These are phyloP conservation scores for Ianthella basta DNA, from an alignment of 37 sponge, comb jelly and placozoan genomes.

Conservation along the genomic window DNA sequence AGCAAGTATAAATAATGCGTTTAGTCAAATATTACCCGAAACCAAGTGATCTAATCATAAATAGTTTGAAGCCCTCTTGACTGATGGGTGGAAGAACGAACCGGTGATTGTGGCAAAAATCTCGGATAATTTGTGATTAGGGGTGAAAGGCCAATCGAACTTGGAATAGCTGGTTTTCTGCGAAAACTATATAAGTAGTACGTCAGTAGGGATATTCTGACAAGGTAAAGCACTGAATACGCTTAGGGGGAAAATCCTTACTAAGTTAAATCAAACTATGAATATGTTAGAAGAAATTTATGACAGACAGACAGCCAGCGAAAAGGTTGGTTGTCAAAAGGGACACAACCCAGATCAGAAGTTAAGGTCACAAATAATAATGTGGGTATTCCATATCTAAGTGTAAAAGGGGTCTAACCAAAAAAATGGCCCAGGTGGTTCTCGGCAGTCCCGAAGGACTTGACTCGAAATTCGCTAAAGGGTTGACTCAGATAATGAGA, in stretches of 20 bases:
- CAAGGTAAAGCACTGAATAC: conserved; percentile 75
- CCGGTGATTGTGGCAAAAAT: conserved; percentile 94
- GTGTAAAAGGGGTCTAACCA: conserved; percentile 58
- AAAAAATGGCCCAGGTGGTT: too few relatives aligned
- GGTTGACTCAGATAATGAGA: conserved; percentile 52
- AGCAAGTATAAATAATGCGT: conserved; percentile 57
- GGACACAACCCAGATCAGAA: conserved; percentile 83
- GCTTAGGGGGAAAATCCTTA: conserved; percentile 29
- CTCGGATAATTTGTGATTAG: conserved; percentile 86
- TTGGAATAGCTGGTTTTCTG: conserved; percentile 95
- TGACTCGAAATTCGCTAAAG: not conserved
- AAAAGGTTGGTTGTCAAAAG: conserved; percentile 79
- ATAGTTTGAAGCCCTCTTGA: conserved; percentile 66
- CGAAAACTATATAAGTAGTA: conserved; percentile 89
- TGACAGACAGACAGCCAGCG: conserved; percentile 72
- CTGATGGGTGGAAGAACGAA: conserved; percentile 66
- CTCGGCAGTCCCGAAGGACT: too few relatives aligned
- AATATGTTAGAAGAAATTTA: conserved; percentile 65
- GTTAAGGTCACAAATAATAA: conserved; percentile 69
- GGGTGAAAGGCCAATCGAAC: conserved; percentile 90
- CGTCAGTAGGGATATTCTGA: conserved; percentile 47
- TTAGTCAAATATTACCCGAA: conserved; percentile 82
- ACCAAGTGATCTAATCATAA: conserved; percentile 83
- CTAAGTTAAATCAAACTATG: conserved; percentile 61
- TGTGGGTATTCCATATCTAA: too few relatives aligned